phyloP scores from a whole-genome alignment of 2,113 vertebrate genomes.

The Otus sunia region DNA sequence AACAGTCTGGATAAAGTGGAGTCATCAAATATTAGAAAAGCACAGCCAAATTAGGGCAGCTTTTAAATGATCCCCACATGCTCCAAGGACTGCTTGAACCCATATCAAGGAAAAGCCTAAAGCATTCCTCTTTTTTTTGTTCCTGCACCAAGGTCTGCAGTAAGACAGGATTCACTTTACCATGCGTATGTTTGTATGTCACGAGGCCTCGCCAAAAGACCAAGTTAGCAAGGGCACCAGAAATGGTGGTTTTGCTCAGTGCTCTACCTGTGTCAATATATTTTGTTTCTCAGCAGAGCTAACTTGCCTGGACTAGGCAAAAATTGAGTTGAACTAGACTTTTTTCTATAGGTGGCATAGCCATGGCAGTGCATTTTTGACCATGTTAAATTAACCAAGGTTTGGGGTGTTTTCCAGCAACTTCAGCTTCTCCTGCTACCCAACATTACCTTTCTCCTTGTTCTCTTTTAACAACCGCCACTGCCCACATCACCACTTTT shows the following conservation, averaged over 20 bases:
- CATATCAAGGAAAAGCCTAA: not conserved
- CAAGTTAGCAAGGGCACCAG: not conserved
- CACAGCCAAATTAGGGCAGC: not conserved
- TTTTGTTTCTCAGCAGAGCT: not conserved
- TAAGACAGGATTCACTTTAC: not conserved
- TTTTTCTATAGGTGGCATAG: not conserved
- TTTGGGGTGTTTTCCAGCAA: not conserved
- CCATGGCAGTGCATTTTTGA: not conserved
- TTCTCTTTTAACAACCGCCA: rapidly evolving
- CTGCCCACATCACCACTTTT: not conserved
- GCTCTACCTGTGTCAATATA: not conserved
- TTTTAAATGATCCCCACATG: not conserved
- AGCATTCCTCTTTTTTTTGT: not conserved
- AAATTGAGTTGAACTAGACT: not conserved
- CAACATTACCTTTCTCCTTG: not conserved
- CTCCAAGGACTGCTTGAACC: not conserved
- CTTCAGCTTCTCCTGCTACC: not conserved
- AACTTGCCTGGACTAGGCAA: not conserved
- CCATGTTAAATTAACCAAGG: not conserved
- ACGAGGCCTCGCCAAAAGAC: not conserved
- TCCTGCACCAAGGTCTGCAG: not conserved
- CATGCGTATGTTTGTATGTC: rapidly evolving
- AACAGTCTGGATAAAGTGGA: not conserved
- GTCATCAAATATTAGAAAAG: not conserved
- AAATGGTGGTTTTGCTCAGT: not conserved